These are phyloP conservation scores for Bettongia penicillata DNA, from an alignment of 2,113 vertebrate species.

Conservation along the genomic window DNA sequence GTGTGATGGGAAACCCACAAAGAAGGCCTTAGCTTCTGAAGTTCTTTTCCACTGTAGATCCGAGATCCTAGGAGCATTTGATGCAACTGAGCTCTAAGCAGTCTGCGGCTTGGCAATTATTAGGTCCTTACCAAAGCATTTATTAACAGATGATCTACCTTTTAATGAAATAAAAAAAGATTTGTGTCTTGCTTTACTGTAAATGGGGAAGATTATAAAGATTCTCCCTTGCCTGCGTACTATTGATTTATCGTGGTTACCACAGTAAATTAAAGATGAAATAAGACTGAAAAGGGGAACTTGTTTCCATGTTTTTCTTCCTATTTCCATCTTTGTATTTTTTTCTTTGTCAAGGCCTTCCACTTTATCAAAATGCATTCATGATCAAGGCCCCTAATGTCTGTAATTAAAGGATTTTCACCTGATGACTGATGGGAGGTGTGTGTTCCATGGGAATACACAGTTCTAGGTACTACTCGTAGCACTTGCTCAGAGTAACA, in stretches of 20 bases:
- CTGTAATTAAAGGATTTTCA: constrained; percentile 8
- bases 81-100: not conserved
- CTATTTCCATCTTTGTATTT: constrained; percentile 8
- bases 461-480: not conserved
- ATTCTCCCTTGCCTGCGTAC: constrained; percentile 33
- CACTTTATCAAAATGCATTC: constrained; percentile 37
- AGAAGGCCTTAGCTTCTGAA: not conserved
- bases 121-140: constrained; percentile 5
- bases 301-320: not conserved
- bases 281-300: constrained; percentile 48
- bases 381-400: not conserved
- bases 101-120: not conserved
- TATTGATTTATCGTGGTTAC: constrained; percentile 74
- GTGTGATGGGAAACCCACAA: no score
- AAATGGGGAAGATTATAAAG: constrained; percentile 5
- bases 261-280: constrained; percentile 58
- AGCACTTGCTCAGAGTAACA: not conserved
- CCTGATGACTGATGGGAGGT: not conserved
- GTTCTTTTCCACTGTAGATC: not conserved
- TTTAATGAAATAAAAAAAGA: not conserved
- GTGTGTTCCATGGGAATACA: not conserved
- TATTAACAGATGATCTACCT: constrained; percentile 35
- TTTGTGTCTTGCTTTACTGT: not conserved
- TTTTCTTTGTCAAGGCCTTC: not conserved
- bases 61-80: not conserved